phyloP scores from a whole-genome alignment of 1,140 invertebrate species.

The Hormaphis cornu region DNA sequence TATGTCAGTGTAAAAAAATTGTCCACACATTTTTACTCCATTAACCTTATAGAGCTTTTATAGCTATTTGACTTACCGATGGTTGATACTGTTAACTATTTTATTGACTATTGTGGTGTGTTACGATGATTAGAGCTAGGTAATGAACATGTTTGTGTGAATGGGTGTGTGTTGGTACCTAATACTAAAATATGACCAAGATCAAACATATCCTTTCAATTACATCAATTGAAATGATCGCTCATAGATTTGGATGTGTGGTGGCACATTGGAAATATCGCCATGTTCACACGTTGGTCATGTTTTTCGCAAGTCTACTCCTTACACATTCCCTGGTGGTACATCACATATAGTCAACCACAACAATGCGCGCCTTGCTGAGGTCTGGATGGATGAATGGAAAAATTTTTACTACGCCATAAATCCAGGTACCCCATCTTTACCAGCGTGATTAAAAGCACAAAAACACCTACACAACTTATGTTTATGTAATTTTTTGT shows the following conservation, averaged over 20 bases:
- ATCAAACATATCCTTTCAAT: not conserved
- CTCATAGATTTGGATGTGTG: slow-evolving; percentile 93
- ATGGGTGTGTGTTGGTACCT: not conserved
- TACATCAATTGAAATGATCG: not conserved
- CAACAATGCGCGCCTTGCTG: slow-evolving; percentile 91
- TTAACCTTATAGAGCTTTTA: too few relatives aligned
- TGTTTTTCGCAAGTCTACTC: slow-evolving; percentile 97
- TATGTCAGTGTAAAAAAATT: too few relatives aligned
- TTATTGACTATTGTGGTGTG: not conserved
- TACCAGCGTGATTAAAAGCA: not conserved
- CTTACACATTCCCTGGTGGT: slow-evolving; percentile 97
- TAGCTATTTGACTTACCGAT: too few relatives aligned
- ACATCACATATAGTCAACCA: slow-evolving; percentile 96
- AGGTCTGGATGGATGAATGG: slow-evolving; percentile 97
- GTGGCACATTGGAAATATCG: slow-evolving; percentile 79
- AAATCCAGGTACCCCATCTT: slow-evolving; percentile 70
- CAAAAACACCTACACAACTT: not conserved
- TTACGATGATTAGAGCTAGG: not conserved
- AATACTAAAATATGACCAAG: not conserved
- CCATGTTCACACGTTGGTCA: slow-evolving; percentile 90
- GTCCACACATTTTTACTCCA: too few relatives aligned
- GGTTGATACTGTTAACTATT: not conserved
- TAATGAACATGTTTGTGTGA: not conserved
- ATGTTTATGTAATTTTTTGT: not conserved
- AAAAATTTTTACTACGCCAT: slow-evolving; percentile 97